Conservation (phyloP, 2,888 invertebrate species). For the Cosmorhoe ocellata region DNA sequence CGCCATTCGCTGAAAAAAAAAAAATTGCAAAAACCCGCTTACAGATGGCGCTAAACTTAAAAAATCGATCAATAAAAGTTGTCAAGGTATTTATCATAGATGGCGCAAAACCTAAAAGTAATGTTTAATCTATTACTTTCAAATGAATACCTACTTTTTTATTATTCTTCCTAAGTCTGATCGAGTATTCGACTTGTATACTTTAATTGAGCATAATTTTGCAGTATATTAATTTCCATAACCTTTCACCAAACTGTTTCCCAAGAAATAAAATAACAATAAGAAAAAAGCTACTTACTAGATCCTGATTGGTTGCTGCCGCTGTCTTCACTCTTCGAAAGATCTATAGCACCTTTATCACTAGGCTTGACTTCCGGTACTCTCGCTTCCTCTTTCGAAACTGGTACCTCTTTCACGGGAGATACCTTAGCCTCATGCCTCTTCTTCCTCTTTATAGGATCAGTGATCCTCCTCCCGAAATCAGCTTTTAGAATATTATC, state of each 20-base stretch:
- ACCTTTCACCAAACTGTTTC: too few relatives aligned
- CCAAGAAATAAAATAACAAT: too few relatives aligned
- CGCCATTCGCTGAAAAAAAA: conserved; percentile 55
- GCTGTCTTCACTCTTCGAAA: conserved; percentile 73
- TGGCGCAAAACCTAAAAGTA: too few relatives aligned
- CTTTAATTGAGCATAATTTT: too few relatives aligned
- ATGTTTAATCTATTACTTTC: too few relatives aligned
- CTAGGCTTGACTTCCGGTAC: conserved; percentile 67
- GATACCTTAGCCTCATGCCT: conserved; percentile 56
- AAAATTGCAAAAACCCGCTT: conserved; percentile 38
- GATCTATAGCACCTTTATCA: conserved; percentile 72
- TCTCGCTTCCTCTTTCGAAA: conserved; percentile 63
- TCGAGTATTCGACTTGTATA: too few relatives aligned
- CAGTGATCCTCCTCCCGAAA: conserved; percentile 88
- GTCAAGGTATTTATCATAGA: too few relatives aligned
- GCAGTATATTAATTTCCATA: too few relatives aligned
- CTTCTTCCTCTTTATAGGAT: conserved; percentile 85
- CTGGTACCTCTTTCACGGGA: conserved; percentile 57
- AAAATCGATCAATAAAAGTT: too few relatives aligned
- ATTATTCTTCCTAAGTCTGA: too few relatives aligned
- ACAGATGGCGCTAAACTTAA: not conserved
- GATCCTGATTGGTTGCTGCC: conserved; percentile 70
- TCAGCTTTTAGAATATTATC: conserved; percentile 93
- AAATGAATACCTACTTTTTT: too few relatives aligned
- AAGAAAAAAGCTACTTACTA: conserved; percentile 57